Evolutionary conservation across 2,888 invertebrate genomes (phyloP), one percentile per base, ranked within the genome.

Genomic region (Dione juno): DNA sequence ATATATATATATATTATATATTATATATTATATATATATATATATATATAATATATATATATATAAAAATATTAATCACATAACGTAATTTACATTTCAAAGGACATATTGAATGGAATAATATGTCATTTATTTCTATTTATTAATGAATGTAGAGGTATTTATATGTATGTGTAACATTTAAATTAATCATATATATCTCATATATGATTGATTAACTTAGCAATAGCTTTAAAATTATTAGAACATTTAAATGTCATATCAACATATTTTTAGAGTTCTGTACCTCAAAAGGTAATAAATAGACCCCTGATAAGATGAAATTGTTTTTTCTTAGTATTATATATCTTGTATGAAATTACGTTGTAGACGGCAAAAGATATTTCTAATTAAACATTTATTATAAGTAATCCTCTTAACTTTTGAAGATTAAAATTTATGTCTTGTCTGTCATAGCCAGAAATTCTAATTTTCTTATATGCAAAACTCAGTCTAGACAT

Each of bases 401-500:
- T 40, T 8, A 19, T 14, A 48, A 37, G 16, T 48, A 48, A 58
- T 57, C 45, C 35, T 19, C 35, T 66, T 43, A 69, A 54, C 35
- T 2, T 53, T 45, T 28, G n/a, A 53, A 50, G 41, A 50, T 48
- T 16, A 61, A 53, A 68, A 35, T 45, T 21, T 58, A 35, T 58
- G 19, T 53, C 28, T 52, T 67, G 58, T 59, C 53, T 61, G 71
- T 66, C 59, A 58, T 69, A 64, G 50, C 63, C 63, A 63, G 45
- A 43, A 59, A 59, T 70, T 59, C 28, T 65, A 43, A 64, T 54
- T 59, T 70, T 73, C 70, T 70, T 68, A 45, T 45, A 71, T 68
- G 68, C 57, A 66, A 70, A 70, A 68, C 66, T 37, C 14, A 66
- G 74, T 74, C 72, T 74, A 74, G 74, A 74, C 74, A 68, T 28